phyloP scores from a whole-genome alignment of 2,797 vertebrate genomes.

The Lemur catta region DNA sequence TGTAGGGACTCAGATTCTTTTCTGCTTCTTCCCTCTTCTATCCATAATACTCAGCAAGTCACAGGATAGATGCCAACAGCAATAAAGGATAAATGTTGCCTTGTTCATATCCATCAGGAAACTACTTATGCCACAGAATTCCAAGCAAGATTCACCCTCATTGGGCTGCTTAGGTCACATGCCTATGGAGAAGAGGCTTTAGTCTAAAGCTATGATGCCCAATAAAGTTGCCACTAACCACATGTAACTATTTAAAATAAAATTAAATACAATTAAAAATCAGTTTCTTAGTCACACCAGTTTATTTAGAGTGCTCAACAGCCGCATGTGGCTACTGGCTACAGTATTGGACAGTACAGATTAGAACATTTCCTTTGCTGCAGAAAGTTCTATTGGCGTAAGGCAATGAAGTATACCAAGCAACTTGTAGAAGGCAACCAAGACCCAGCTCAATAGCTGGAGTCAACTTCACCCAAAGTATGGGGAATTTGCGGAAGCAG shows the following conservation, averaged over 20 bases:
- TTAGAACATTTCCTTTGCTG: background rate
- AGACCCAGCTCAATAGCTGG: background rate
- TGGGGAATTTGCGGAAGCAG: background rate
- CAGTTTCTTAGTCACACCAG: background rate
- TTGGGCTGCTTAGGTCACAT: background rate
- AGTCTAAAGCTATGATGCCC: background rate
- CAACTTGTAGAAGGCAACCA: background rate
- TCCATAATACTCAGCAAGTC: background rate
- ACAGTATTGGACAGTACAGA: background rate
- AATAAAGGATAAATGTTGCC: background rate
- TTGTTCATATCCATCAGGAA: slow-evolving; percentile 17
- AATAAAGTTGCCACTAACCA: background rate
- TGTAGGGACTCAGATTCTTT: background rate
- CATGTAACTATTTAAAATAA: background rate
- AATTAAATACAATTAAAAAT: slow-evolving; percentile 18
- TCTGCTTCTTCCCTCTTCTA: background rate
- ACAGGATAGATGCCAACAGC: background rate
- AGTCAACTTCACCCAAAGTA: background rate
- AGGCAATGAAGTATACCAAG: background rate
- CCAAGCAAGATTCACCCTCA: background rate
- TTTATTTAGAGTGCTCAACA: background rate
- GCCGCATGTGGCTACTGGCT: too few relatives aligned
- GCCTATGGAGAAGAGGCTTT: background rate
- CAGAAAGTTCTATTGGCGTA: background rate
- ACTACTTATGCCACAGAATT: background rate